phyloP scores from a whole-genome alignment of 2,797 vertebrate species.

The Morus bassanus region DNA sequence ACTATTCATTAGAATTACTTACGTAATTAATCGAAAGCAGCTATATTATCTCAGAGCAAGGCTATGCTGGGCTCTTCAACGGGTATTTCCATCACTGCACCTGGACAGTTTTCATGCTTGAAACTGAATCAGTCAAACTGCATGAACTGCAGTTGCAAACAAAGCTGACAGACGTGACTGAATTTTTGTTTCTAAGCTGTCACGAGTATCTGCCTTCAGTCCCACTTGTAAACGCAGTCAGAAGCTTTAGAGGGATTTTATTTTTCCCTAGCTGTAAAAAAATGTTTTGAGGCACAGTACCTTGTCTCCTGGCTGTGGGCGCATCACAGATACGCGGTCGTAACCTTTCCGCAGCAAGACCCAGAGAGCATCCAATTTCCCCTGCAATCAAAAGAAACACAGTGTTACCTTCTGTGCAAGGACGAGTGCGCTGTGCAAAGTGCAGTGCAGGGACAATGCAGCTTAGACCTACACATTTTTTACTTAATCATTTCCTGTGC shows the following conservation, averaged over 20 bases:
- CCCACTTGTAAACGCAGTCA: not conserved
- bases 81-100: not conserved
- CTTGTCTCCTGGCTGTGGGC: constrained; percentile 96
- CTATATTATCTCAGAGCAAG: not conserved
- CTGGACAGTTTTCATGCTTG: not conserved
- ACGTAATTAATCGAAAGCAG: not conserved
- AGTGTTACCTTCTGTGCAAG: not conserved
- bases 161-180: not conserved
- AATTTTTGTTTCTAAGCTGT: not conserved
- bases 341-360: constrained; percentile 92
- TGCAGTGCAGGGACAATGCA: fast-evolving
- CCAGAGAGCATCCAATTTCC: constrained; percentile 94
- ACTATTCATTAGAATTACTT: no score
- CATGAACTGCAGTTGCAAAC: not conserved
- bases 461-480: not conserved
- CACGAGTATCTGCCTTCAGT: not conserved
- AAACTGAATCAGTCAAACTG: not conserved
- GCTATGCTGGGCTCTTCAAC: not conserved
- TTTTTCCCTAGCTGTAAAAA: not conserved
- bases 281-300: constrained; percentile 67
- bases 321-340: constrained; percentile 95
- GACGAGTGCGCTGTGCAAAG: not conserved
- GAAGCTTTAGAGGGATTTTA: not conserved
- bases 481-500: not conserved
- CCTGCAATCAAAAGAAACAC: constrained; percentile 73